Conservation (phyloP, 64 coral and sea anemone species). For the Montipora foliosa region DNA sequence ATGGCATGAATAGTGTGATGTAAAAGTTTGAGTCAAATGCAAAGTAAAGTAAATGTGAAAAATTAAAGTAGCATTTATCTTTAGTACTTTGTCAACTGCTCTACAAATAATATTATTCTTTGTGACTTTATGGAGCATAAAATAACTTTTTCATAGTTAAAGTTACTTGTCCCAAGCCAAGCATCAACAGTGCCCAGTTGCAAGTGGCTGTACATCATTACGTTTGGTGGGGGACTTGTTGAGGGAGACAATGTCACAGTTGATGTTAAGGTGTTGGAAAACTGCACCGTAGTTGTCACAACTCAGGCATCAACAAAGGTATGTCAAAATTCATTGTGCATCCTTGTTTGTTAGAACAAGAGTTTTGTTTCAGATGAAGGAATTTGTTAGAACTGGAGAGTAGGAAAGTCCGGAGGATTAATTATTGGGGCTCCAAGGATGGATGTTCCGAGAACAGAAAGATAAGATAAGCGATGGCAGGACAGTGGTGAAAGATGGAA, state of each 20-base stretch:
- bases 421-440: no score
- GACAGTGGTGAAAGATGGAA: no score
- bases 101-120: no score
- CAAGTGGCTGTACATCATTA: slow-evolving; percentile 83
- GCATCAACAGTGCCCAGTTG: slow-evolving; percentile 61
- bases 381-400: neutral
- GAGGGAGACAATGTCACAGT: slow-evolving; percentile 77
- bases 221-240: slow-evolving; percentile 81
- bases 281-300: slow-evolving; percentile 70
- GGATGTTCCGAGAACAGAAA: no score
- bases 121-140: no score
- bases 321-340: neutral
- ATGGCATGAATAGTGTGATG: no score
- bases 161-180: slow-evolving; percentile 67
- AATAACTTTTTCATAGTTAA: slow-evolving; percentile 28
- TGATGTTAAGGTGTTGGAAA: slow-evolving; percentile 67
- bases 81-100: no score
- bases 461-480: no score
- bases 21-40: no score
- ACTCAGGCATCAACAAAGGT: slow-evolving; percentile 87
- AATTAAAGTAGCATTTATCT: no score
- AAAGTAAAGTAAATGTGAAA: no score
- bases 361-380: neutral
- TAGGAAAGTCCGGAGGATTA: neutral
- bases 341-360: neutral